Evolutionary conservation across 1,140 invertebrate genomes (phyloP).

Genomic region (Galleria mellonella): DNA sequence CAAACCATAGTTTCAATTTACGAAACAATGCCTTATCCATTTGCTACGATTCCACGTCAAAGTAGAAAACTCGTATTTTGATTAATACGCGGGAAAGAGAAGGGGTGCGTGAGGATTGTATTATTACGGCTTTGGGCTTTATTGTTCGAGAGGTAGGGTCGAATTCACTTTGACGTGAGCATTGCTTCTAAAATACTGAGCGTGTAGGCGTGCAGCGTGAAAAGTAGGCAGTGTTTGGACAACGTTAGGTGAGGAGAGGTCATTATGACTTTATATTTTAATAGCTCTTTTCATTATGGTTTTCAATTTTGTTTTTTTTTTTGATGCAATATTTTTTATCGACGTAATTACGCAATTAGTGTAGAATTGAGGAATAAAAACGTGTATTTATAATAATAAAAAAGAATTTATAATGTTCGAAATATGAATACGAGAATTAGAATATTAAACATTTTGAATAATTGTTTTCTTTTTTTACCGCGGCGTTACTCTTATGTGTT

Average conservation of each 20-base stretch:
- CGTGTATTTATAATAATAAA: too few relatives aligned
- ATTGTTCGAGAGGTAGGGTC: slow-evolving; percentile 29
- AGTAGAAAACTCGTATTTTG: slow-evolving; percentile 71
- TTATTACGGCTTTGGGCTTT: slow-evolving; percentile 29
- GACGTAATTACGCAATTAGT: too few relatives aligned
- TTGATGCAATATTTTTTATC: too few relatives aligned
- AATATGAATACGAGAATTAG: too few relatives aligned
- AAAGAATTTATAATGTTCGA: too few relatives aligned
- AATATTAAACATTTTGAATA: too few relatives aligned
- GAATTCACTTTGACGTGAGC: slow-evolving; percentile 26
- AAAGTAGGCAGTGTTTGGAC: slow-evolving; percentile 70
- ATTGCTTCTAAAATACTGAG: slow-evolving; percentile 62
- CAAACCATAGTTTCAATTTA: slow-evolving; percentile 71
- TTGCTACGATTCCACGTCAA: slow-evolving; percentile 70
- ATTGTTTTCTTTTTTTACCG: too few relatives aligned
- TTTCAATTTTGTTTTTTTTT: too few relatives aligned
- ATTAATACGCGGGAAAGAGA: slow-evolving; percentile 72
- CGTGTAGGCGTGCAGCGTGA: slow-evolving; percentile 69
- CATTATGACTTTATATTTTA: slow-evolving; percentile 11
- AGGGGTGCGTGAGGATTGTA: slow-evolving; percentile 39
- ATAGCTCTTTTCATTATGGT: background rate
- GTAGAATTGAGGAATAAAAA: too few relatives aligned
- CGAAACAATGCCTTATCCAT: slow-evolving; percentile 73
- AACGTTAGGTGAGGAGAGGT: slow-evolving; percentile 52
- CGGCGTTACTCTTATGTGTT: too few relatives aligned